These are phyloP conservation scores for Phainopepla nitens DNA, from an alignment of 2,113 vertebrate species.

Conservation along the genomic window DNA sequence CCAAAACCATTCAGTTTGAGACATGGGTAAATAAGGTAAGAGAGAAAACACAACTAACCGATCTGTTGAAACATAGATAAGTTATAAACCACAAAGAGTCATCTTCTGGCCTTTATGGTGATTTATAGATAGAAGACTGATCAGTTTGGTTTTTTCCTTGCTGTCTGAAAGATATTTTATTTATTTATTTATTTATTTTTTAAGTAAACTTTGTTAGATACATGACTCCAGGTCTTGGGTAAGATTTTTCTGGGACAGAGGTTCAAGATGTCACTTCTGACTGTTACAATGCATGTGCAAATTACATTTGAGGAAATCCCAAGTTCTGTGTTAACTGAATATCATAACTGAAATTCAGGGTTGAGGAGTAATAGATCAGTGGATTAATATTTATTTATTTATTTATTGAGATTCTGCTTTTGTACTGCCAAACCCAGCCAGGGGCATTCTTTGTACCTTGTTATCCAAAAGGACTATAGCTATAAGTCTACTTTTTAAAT, in stretches of 20 bases:
- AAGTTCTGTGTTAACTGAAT: not conserved
- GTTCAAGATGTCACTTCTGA: not conserved
- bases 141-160: not conserved
- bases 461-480: not conserved
- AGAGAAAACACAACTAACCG: not conserved
- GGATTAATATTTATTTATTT: not conserved
- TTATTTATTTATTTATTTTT: not conserved
- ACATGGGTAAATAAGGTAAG: slow-evolving; percentile 84
- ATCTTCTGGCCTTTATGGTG: slow-evolving; percentile 6
- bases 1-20: slow-evolving; percentile 67
- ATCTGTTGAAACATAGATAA: not conserved
- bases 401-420: not conserved
- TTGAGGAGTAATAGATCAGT: not conserved
- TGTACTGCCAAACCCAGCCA: not conserved
- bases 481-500: not conserved
- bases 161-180: not conserved
- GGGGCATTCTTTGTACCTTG: not conserved
- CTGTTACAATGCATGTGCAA: not conserved
- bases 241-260: not conserved
- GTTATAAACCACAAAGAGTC: not conserved
- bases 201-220: not conserved
- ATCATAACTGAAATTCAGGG: not conserved
- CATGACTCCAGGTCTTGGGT: not conserved
- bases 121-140: slow-evolving; percentile 1
- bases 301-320: not conserved